Percentiles rank a stretch among this genome's conserved stretches.
phyloP scores from a whole-genome alignment of 2,888 invertebrate species.

The Cephus pygmeus region DNA sequence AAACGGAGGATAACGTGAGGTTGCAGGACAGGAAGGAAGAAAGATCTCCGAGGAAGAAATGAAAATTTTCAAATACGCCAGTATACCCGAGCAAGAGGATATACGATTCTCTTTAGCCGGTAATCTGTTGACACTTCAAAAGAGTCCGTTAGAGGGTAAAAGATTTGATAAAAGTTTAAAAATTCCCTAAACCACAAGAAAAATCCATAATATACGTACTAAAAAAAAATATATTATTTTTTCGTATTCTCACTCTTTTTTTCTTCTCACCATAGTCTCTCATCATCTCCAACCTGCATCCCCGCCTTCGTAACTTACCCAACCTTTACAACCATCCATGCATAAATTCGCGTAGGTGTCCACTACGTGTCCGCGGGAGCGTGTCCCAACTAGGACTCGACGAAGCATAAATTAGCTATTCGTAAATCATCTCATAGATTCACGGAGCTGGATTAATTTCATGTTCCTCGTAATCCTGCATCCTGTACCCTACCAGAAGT shows the following conservation, averaged over 20 bases:
- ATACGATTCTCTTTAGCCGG: neutral
- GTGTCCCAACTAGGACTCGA: slow-evolving; percentile 2
- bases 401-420: neutral
- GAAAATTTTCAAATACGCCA: neutral
- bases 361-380: neutral
- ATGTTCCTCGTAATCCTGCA: neutral
- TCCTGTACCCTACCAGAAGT: neutral
- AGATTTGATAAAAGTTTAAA: neutral
- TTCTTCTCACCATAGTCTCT: too few relatives aligned
- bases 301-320: neutral
- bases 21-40: neutral
- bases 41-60: neutral
- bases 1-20: neutral
- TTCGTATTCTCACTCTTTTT: too few relatives aligned
- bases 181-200: neutral
- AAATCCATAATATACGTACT: neutral
- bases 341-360: neutral
- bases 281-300: neutral
- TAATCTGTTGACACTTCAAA: neutral
- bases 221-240: neutral
- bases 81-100: neutral
- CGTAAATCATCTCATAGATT: slow-evolving; percentile 4
- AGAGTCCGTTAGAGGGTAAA: neutral
- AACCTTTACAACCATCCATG: neutral
- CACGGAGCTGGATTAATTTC: slow-evolving; percentile 5